Evolutionary conservation across 2,113 vertebrate genomes (phyloP), one percentile per base, ranked within the genome.

Genomic region (Sinosuthora webbiana): DNA sequence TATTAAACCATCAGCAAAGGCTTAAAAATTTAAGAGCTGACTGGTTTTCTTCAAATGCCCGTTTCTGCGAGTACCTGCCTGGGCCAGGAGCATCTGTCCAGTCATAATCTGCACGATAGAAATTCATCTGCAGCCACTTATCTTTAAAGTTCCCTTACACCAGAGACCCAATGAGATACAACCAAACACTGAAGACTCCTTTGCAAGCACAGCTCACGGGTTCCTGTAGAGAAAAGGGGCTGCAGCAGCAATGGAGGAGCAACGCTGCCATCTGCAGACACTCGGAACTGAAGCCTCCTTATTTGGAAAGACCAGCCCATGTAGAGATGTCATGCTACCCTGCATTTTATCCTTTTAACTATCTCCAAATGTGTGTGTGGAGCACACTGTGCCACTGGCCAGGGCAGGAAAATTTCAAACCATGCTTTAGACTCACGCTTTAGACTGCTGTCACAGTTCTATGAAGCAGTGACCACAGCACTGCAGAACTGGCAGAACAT

Each of bases 191-290:
- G 28, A 52, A 42, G n/a, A 24, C 8, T 16, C 37, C 23, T 19
- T 39, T 35, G 59, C 45, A 60, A 80, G n/a, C 31, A 13, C 24
- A 83, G 41, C 41, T 89, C 20, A 17, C 0, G 2, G 53, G 49
- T 28, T 77, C 17, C 59, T 23, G 15, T 3, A 49, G 30, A 63
- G 27, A 68, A 12, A 53, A 79, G 23, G 10, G 1, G 7, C 75
- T 22, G 69, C n/a, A 39, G 73, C 52, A 65, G 15, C 4, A 9
- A 2, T 3, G 33, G 59, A 13, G 27, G 67, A 69, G 67, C 81
- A 71, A 63, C 2, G 17, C 88, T 95, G 94, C 96, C 94, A 90
- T 4, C 96, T 97, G 67, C 11, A 10, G 95, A 31, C 37, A 49
- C 10, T 2, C 2, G 1, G 12, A 73, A 82, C 10, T 21, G 31